Conservation (phyloP, 2,888 invertebrate genomes). For the Phrixothrix hirtus region DNA sequence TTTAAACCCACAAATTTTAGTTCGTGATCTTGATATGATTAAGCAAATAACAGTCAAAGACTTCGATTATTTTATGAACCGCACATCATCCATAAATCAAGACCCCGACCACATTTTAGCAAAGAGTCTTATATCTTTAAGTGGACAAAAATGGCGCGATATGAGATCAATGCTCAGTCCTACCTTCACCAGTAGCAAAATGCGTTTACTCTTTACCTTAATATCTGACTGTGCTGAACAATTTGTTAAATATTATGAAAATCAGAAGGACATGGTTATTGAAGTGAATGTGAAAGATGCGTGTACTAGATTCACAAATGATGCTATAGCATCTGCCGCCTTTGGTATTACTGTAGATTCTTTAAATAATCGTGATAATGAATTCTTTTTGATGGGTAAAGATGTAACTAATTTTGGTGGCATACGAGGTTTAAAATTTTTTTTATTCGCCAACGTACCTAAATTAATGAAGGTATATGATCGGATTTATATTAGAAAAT, state of each 20-base stretch:
- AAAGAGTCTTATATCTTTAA: not conserved
- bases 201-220: conserved; percentile 58
- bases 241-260: conserved; percentile 36
- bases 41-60: not conserved
- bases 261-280: not conserved
- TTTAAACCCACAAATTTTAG: not conserved
- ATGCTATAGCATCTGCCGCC: not conserved
- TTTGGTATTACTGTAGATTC: not conserved
- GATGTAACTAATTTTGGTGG: conserved; percentile 2
- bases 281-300: not conserved
- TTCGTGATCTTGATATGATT: conserved; percentile 1
- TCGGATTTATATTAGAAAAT: too few species aligned
- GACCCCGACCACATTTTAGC: not conserved
- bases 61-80: not conserved
- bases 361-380: conserved; percentile 2
- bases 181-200: conserved; percentile 61
- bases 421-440: not conserved
- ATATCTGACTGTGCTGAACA: conserved; percentile 48
- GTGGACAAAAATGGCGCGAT: conserved; percentile 37
- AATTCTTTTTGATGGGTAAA: conserved; percentile 2
- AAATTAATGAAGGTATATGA: too few species aligned
- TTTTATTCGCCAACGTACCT: not conserved
- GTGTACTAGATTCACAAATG: not conserved
- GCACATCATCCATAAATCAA: not conserved
- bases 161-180: conserved; percentile 59